Base-by-base conservation (phyloP, 2,113 vertebrate species). In the Micronycteris hirsuta region DNA sequence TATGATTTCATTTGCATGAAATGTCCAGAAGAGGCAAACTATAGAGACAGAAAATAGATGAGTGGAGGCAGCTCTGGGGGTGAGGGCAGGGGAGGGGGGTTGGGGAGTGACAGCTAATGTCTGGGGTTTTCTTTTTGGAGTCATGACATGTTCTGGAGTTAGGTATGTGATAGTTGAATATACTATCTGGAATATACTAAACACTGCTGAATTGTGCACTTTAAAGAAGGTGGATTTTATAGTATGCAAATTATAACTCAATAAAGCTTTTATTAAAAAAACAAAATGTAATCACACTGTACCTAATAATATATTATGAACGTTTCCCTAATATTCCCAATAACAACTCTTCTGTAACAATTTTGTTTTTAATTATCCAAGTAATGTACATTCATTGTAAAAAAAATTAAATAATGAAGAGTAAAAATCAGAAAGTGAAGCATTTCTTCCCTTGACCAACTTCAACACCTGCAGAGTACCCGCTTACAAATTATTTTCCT, bases 121-220 rank as follows among this genome's bases (percentile, higher is more conserved):
- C 33, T 1, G 36, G 7, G 19, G 26, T n/a, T 43, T 84, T 65
- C 36, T 45, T 63, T 83, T 5, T 73, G 38, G 73, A 61, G n/a
- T 73, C 38, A 71, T 78, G 47, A 86, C 45, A 63, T 95, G 31
- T 45, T 96, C 41, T 82, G 45, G 15, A 96, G 82, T 95, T 68
- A 85, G 36, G 54, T 38, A 33, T 61, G 68, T 68, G 31, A 45
- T 76, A 68, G 67, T 33, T 52, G 11, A 5, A 41, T 45, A 17
- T 24, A 63, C 20, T 58, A 10, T 38, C 45, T 33, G 67, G 41
- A 82, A 82, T 70, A 68, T 58, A 77, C 31, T 63, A 73, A 91
- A 78, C 74, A 49, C 45, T 28, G 36, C 15, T 85, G 47, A 67
- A 67, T 28, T 88, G 33, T 73, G 65, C 49, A 15, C 9, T 94